phyloP scores from a whole-genome alignment of 2,113 vertebrate genomes.

The Zosterops japonicus region DNA sequence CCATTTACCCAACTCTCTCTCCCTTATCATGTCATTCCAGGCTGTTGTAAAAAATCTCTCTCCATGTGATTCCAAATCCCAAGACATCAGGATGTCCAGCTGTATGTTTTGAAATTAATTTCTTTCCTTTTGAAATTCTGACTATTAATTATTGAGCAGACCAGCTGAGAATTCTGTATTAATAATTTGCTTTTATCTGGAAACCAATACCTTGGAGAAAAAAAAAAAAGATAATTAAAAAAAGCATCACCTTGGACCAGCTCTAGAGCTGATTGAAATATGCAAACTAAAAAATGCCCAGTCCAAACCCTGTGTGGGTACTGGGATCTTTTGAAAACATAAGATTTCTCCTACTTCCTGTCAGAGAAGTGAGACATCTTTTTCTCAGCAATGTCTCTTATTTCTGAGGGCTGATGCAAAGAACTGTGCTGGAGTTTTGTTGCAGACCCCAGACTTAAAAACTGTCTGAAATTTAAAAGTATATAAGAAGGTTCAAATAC shows the following conservation, averaged over 20 bases:
- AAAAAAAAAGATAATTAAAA: neutral
- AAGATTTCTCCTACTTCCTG: neutral
- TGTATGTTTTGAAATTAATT: neutral
- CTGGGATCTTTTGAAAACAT: neutral
- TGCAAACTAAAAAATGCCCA: neutral
- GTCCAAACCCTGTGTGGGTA: neutral
- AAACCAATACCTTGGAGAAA: neutral
- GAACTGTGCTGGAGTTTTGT: neutral
- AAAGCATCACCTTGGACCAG: neutral
- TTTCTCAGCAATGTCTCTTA: neutral
- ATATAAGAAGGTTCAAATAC: neutral
- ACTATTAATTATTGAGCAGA: neutral
- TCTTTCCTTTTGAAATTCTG: neutral
- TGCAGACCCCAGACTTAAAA: neutral
- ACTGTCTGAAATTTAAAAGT: neutral
- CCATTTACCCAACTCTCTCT: neutral
- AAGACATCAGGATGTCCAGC: neutral
- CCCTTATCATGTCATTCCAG: neutral
- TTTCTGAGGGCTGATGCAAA: neutral
- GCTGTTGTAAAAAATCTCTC: neutral
- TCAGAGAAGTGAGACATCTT: neutral
- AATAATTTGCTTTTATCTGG: neutral
- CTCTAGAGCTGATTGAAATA: neutral
- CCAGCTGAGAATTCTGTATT: neutral
- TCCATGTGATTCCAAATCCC: neutral